Evolutionary conservation across 2,113 vertebrate genomes (phyloP).

Genomic region (Anhinga anhinga): DNA sequence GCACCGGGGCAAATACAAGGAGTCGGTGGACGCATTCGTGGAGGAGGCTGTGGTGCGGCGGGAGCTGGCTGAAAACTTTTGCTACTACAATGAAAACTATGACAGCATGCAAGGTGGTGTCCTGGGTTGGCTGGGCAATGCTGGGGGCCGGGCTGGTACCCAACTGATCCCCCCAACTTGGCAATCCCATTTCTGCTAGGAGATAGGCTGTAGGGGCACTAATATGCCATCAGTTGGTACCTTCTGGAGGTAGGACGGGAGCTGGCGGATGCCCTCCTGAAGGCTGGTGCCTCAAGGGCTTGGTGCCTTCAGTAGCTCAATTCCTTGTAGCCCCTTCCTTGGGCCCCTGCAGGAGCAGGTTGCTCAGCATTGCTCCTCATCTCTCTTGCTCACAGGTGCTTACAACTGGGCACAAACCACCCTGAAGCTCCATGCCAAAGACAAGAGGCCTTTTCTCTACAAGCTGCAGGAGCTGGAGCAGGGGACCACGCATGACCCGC

Average conservation of each 20-base stretch:
- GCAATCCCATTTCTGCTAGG: neutral
- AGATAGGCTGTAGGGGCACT: neutral
- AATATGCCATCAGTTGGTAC: neutral
- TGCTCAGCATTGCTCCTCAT: neutral
- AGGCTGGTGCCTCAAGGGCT: neutral
- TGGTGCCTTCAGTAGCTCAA: neutral
- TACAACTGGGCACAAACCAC: slow-evolving; percentile 83
- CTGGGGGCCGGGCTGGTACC: neutral
- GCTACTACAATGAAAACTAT: slow-evolving; percentile 88
- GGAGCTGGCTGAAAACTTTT: slow-evolving; percentile 91
- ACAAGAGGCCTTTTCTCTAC: slow-evolving; percentile 78
- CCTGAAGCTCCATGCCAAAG: slow-evolving; percentile 79
- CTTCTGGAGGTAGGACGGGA: neutral
- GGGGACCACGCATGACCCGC: slow-evolving; percentile 78
- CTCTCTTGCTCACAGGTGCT: slow-evolving; percentile 61
- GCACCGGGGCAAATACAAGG: slow-evolving; percentile 38
- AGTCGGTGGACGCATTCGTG: slow-evolving; percentile 74
- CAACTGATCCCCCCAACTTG: neutral
- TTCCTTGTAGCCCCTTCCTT: neutral
- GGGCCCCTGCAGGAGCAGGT: neutral
- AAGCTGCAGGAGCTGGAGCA: slow-evolving; percentile 78
- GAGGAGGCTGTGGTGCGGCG: slow-evolving; percentile 88
- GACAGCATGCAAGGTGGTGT: slow-evolving; percentile 80
- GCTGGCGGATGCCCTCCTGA: neutral
- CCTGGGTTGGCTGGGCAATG: rapidly evolving